Conservation (phyloP, 1,140 invertebrate species). For the Homarus americanus region DNA sequence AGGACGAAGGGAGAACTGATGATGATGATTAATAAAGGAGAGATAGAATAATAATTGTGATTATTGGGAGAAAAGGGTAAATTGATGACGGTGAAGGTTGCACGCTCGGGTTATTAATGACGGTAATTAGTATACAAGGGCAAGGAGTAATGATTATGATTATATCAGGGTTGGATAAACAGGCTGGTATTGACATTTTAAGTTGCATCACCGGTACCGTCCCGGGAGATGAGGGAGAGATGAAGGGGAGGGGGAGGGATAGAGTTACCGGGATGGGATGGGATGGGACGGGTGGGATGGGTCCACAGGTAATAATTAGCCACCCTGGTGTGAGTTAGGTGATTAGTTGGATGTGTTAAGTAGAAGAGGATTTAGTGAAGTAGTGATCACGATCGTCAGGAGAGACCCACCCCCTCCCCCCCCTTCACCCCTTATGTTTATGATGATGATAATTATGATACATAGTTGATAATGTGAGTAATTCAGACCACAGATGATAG, state of each 20-base stretch:
- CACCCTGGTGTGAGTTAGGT: neutral
- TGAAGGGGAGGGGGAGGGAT: slow-evolving; percentile 15
- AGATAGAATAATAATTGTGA: slow-evolving; percentile 52
- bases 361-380: neutral
- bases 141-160: slow-evolving; percentile 30
- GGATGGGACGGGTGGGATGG: slow-evolving; percentile 1
- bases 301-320: slow-evolving; percentile 16
- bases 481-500: neutral
- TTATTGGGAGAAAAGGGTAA: slow-evolving; percentile 29
- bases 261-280: slow-evolving; percentile 28
- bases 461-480: neutral
- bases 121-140: slow-evolving; percentile 13
- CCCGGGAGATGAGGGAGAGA: neutral
- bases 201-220: slow-evolving; percentile 20
- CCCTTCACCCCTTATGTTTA: neutral
- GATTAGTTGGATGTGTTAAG: slow-evolving; percentile 16
- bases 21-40: slow-evolving; percentile 59
- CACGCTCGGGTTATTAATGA: slow-evolving; percentile 2
- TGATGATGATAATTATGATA: neutral
- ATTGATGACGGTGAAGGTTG: slow-evolving; percentile 2
- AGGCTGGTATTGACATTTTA: slow-evolving; percentile 38
- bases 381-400: neutral
- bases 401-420: no score
- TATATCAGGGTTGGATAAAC: slow-evolving; percentile 19
- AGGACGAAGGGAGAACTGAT: slow-evolving; percentile 4